A percentile compares a stretch with the other conserved stretches of the same genome.
Conservation (phyloP, 1,140 invertebrate genomes). For the Anoplophora glabripennis region DNA sequence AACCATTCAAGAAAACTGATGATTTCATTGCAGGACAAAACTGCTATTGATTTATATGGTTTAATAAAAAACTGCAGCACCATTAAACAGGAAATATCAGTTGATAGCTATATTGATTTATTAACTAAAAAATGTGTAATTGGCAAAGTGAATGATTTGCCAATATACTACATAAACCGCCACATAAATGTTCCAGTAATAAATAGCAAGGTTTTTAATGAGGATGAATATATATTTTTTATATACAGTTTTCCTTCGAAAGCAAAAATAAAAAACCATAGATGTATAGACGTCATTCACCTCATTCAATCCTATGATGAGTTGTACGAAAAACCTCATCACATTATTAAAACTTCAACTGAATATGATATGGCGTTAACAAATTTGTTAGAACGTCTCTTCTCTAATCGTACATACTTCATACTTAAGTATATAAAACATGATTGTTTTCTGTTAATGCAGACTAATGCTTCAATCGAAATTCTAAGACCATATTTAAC, state of each 20-base stretch:
- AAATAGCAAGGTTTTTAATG: too few species aligned
- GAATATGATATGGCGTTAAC: neutral
- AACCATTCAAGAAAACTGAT: neutral
- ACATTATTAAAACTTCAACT: neutral
- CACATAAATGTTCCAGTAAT: too few species aligned
- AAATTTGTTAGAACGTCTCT: too few species aligned
- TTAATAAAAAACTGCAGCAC: neutral
- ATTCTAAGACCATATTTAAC: neutral
- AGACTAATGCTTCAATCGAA: neutral
- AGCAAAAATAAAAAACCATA: neutral
- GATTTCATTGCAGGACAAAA: neutral
- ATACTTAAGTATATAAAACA: neutral
- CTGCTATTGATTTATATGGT: neutral
- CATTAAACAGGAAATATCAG: neutral
- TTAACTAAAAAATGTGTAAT: neutral
- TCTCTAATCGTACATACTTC: neutral
- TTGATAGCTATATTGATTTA: neutral
- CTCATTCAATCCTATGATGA: too few species aligned
- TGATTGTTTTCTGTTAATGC: neutral
- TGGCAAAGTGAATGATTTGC: too few species aligned
- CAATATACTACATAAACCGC: neutral
- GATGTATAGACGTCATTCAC: too few species aligned
- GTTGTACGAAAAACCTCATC: neutral
- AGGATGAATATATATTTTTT: too few species aligned
- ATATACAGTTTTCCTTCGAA: too few species aligned